Conservation (phyloP, 1,140 invertebrate species). For the Dendrolimus kikuchii region DNA sequence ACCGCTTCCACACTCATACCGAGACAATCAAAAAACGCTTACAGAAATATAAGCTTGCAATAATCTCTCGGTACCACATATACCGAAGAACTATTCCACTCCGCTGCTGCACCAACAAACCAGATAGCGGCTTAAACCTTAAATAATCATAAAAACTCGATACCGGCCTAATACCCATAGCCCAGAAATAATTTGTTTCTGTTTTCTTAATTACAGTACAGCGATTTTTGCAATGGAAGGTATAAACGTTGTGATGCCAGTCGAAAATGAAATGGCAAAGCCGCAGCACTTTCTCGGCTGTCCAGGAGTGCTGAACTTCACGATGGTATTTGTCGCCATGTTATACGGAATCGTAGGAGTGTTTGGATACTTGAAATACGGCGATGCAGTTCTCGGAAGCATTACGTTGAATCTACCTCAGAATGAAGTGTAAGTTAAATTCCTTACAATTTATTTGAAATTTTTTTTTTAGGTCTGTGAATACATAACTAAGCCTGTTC, state of each 20-base stretch:
- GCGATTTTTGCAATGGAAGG: conserved; percentile 87
- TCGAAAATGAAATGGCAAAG: conserved; percentile 89
- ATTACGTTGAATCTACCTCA: conserved; percentile 80
- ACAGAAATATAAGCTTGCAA: too few relatives aligned
- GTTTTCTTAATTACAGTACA: conserved; percentile 69
- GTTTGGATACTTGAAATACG: conserved; percentile 86
- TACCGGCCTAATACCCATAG: too few relatives aligned
- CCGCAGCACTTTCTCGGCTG: conserved; percentile 85
- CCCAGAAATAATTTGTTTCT: background rate
- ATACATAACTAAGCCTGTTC: too few relatives aligned
- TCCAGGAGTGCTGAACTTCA: conserved; percentile 84
- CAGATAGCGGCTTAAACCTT: too few relatives aligned
- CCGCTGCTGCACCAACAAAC: too few relatives aligned
- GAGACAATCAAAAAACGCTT: too few relatives aligned
- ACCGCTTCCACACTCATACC: too few relatives aligned
- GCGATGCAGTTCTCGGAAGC: conserved; percentile 75
- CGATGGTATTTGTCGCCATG: conserved; percentile 82
- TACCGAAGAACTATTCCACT: too few relatives aligned
- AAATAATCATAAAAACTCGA: too few relatives aligned
- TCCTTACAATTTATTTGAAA: background rate
- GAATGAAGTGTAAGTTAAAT: conserved; percentile 72
- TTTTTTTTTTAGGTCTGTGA: too few relatives aligned
- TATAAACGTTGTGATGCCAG: conserved; percentile 86
- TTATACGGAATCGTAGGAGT: conserved; percentile 85
- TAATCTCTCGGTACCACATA: too few relatives aligned